Conservation (phyloP, 2,888 invertebrate genomes). For the Perizoma affinitatum region DNA sequence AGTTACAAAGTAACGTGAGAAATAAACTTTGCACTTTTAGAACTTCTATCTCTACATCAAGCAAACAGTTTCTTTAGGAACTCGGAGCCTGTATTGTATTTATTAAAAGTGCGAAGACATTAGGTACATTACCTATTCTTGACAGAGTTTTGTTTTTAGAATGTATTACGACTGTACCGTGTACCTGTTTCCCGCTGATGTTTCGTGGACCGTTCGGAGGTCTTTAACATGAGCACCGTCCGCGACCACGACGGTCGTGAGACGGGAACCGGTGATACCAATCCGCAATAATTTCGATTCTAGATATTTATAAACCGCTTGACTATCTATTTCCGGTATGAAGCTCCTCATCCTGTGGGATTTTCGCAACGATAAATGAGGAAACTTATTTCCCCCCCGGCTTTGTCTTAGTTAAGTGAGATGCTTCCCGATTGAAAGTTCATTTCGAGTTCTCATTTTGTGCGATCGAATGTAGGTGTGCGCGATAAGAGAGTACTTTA, state of each 20-base stretch:
- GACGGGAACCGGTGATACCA: no score
- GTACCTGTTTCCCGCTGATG: no score
- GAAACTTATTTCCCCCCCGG: conserved; percentile 61
- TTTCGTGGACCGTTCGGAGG: no score
- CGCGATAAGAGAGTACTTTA: conserved; percentile 29
- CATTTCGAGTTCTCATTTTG: conserved; percentile 43
- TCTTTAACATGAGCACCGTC: no score
- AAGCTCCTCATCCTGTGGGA: conserved; percentile 62
- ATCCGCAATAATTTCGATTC: no score
- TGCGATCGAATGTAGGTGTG: conserved; percentile 36
- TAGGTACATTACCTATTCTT: no score
- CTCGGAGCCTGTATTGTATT: conserved; percentile 16
- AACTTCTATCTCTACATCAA: conserved; percentile 30
- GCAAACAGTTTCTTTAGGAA: conserved; percentile 27
- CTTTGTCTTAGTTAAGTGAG: conserved; percentile 63
- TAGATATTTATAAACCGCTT: conserved; percentile 61
- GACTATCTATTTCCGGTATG: conserved; percentile 75
- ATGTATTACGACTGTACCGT: no score
- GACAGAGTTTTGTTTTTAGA: no score
- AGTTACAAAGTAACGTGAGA: conserved; percentile 25
- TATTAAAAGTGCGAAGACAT: conserved; percentile 27
- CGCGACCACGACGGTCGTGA: no score
- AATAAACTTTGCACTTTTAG: conserved; percentile 35
- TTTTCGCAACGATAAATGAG: conserved; percentile 66
- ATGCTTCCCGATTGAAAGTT: conserved; percentile 50